Evolutionary conservation across 2,888 invertebrate genomes (phyloP), one percentile per base, ranked within the genome.

Genomic region (Osmoderma eremita): DNA sequence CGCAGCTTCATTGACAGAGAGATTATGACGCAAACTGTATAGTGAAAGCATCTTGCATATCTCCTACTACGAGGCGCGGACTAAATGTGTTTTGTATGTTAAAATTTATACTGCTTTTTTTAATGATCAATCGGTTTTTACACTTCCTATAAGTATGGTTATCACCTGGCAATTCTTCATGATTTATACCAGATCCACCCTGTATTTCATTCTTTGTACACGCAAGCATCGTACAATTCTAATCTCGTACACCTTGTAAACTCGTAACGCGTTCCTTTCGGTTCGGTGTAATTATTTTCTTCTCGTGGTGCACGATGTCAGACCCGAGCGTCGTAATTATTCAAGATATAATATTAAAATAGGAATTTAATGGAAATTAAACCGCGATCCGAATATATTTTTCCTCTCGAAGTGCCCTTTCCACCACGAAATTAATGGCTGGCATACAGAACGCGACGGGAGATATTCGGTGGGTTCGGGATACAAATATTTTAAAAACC

Each of bases 281-380:
- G 20, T 42, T 56, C 54, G 41, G 22, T 30, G 12, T 42, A 42
- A 42, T 42, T 42, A 42, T 13, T 42, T 30, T 42, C 42, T 12
- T 42, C 13, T 17, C 42, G 42, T 15, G 6, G 42, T 6, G 36
- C 13, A 42, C 13, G 42, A 15, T 20, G 53, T 3, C 53, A 10
- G 30, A 30, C 48, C 20, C 15, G 48, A 24, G 48, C 30, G 30
- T 61, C 58, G 30, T 48, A 69, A 69, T 67, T 67, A 69, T 64
- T 67, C 65, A 62, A 71, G 58, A 70, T 65, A 67, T 70, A 58
- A 67, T 65, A 45, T 71, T 63, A 70, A 70, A 72, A 72, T 72
- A 67, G 70, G 69, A 70, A 70, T 72, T 70, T 72, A 70, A 72
- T 72, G 72, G 69, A 72, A 72, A 72, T 72, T 67, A 71, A 71